phyloP scores from a whole-genome alignment of 30 jellyfish, hydroid and myxozoan genomes.

The Calvadosia cruxmelitensis region DNA sequence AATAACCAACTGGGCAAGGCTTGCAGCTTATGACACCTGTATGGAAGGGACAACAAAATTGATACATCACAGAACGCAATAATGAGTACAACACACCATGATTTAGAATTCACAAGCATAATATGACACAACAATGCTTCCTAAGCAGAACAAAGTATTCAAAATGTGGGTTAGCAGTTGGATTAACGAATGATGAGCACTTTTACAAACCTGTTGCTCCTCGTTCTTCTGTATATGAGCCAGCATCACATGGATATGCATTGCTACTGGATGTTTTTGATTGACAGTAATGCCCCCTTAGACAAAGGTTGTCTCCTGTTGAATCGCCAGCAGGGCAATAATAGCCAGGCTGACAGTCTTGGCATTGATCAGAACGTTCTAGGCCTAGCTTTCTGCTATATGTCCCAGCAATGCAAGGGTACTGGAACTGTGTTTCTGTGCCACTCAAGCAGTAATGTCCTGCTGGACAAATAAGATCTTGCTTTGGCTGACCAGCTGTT shows the following conservation, averaged over 20 bases:
- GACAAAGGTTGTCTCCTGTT: constrained; percentile 79
- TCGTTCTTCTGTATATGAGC: constrained; percentile 70
- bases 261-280: constrained; percentile 52
- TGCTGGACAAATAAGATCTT: constrained; percentile 68
- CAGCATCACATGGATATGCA: constrained; percentile 83
- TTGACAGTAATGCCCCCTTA: constrained; percentile 97
- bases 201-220: constrained; percentile 87
- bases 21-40: constrained; percentile 76
- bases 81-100: too few relatives aligned
- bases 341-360: constrained; percentile 62
- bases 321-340: constrained; percentile 91
- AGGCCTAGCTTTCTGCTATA: constrained; percentile 44
- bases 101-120: too few relatives aligned
- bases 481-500: constrained; percentile 76
- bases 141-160: too few relatives aligned
- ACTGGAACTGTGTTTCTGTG: constrained; percentile 54
- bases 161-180: too few relatives aligned
- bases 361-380: constrained; percentile 77
- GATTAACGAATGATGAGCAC: too few relatives aligned
- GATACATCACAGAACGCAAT: too few relatives aligned
- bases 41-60: too few relatives aligned
- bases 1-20: constrained; percentile 75
- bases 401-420: constrained; percentile 81
- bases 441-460: constrained; percentile 78
- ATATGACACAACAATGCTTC: too few relatives aligned